Conservation (phyloP, 1,140 invertebrate genomes). For the Scaptomyza pallida region DNA sequence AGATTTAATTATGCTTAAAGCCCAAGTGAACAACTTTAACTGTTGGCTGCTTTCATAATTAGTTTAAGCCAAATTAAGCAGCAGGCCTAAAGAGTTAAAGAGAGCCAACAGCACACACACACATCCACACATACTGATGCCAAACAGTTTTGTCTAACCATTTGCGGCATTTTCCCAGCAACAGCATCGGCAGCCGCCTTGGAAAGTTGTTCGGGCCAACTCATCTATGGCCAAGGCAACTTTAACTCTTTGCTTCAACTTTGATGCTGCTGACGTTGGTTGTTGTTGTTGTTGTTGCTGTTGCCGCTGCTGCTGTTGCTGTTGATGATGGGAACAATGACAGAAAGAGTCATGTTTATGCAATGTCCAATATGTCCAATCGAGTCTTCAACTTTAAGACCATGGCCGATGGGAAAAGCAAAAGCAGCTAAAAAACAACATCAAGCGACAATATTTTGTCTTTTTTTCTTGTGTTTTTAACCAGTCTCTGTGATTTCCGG, state of each 20-base stretch:
- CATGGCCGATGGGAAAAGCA: slow-evolving; percentile 41
- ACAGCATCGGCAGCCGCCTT: slow-evolving; percentile 31
- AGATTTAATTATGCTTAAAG: slow-evolving; percentile 48
- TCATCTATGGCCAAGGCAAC: slow-evolving; percentile 47
- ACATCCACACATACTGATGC: slow-evolving; percentile 17
- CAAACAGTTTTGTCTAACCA: slow-evolving; percentile 49
- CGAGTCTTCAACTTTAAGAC: slow-evolving; percentile 22
- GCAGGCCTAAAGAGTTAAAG: slow-evolving; percentile 16
- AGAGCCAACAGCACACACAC: slow-evolving; percentile 4
- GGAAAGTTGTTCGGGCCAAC: slow-evolving; percentile 45
- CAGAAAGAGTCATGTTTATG: slow-evolving; percentile 54
- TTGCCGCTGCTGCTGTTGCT: slow-evolving; percentile 25
- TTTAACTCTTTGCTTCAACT: no score
- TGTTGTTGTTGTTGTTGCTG: slow-evolving; percentile 5
- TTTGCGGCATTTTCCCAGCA: slow-evolving; percentile 59
- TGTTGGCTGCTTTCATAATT: slow-evolving; percentile 67
- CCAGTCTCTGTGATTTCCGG: slow-evolving; percentile 38
- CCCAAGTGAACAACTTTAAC: slow-evolving; percentile 30
- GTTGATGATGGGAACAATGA: slow-evolving; percentile 50
- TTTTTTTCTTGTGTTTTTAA: no score
- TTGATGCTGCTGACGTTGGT: slow-evolving; percentile 18
- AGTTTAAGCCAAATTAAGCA: slow-evolving; percentile 57
- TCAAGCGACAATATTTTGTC: slow-evolving; percentile 18
- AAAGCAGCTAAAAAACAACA: not conserved
- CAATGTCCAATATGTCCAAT: slow-evolving; percentile 56